Base-by-base conservation (phyloP, 2,888 invertebrate species). In the Schrankia costaestrigalis region DNA sequence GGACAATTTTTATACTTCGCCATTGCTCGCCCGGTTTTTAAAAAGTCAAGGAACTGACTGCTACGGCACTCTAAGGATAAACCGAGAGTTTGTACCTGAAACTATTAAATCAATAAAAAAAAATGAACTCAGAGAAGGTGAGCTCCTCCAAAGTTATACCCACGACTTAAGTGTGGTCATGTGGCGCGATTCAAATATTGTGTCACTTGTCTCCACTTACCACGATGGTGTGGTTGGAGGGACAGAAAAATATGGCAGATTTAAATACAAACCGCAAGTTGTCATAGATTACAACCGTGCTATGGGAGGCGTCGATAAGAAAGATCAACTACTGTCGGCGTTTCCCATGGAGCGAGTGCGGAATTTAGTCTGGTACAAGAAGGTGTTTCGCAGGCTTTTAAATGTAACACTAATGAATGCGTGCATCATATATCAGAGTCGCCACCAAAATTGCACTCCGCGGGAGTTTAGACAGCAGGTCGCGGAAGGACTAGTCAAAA, bases 221-320 rank as follows among this genome's bases (percentile, higher is more conserved):
- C 30, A 30, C 8, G 12, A 23, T 2, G 10, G 9, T 2, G 8
- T 23, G n/a, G 26, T 33, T 4, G 33, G 11, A 1, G 33, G 22
- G 2, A 25, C 11, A 22, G 33, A 33, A 14, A 32, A 32, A 7
- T 19, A 19, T n/a, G 32, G 32, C 0, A n/a, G 14, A n/a, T 12
- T 13, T 12, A 31, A 31, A 19, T 31, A 26, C 13, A 25, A 31
- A 10, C 25, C 25, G 1, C 8, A 25, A 13, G 19, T 31, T 5
- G 26, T 26, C 3, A 6, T 32, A 1, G 32, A 26, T 9, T 32
- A 32, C 8, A 32, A 32, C 10, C 13, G 14, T 21, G 18, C 13
- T 9, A 26, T 26, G 21, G 32, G 26, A 11, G 32, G 21, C 21
- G 11, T 21, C 9, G 14, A 29, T 12, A 29, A 13, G 10, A 29